Evolutionary conservation across 2,113 vertebrate genomes (phyloP).

Genomic region (Chaetodon trifascialis): DNA sequence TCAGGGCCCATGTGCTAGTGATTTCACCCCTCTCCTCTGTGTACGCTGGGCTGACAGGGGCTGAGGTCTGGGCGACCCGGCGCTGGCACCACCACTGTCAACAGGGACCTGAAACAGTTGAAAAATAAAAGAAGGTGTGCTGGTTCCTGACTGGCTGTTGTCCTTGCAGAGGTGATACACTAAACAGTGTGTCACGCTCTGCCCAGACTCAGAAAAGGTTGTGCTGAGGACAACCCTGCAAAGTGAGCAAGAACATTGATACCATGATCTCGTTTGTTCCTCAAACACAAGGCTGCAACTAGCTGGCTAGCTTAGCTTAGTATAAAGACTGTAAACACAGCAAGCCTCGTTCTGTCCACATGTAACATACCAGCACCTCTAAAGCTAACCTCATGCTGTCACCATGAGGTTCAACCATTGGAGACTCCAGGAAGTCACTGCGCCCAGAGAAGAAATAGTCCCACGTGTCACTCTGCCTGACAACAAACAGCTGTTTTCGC

Average conservation of each 20-base stretch:
- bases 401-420: neutral
- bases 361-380: neutral
- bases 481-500: neutral
- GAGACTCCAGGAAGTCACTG: neutral
- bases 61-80: slow-evolving; percentile 64
- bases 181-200: slow-evolving; percentile 38
- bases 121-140: slow-evolving; percentile 52
- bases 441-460: neutral
- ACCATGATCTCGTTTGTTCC: neutral
- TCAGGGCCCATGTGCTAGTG: slow-evolving; percentile 80
- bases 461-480: neutral
- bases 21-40: slow-evolving; percentile 72
- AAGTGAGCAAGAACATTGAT: neutral
- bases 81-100: slow-evolving; percentile 65
- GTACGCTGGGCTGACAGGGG: slow-evolving; percentile 65
- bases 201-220: slow-evolving; percentile 47
- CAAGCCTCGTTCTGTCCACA: neutral
- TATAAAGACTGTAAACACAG: neutral
- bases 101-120: slow-evolving; percentile 44
- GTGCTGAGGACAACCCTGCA: slow-evolving; percentile 49
- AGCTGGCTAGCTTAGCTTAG: slow-evolving; percentile 4
- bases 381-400: neutral
- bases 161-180: slow-evolving; percentile 31
- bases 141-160: slow-evolving; percentile 46
- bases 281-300: neutral